Evolutionary conservation across 2,888 invertebrate species (phyloP), one percentile per base, ranked within the genome.

Genomic region (Mermis nigrescens): DNA sequence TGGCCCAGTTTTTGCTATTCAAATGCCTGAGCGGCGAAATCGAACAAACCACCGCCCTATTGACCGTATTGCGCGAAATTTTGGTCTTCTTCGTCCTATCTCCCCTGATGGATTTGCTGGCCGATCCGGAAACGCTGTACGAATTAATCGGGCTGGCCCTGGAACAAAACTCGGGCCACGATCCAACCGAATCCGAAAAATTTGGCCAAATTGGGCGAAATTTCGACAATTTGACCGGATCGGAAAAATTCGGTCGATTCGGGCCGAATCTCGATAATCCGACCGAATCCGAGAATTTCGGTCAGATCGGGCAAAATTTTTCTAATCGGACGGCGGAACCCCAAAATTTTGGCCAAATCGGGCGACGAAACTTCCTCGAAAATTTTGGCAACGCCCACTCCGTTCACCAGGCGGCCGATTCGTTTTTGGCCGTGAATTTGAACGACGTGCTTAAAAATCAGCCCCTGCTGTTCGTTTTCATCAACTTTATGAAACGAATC

Each of bases 61-160:
- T 38, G 38, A 48, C 51, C 12, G 7, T 48, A 12, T 24, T 48
- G 15, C 12, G 51, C 7, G 69, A 70, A 64, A 59, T 71, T 45
- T 38, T 70, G 7, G 62, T 66, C 22, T 67, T 67, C 48, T 62
- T 65, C 2, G 59, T 69, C 3, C 62, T 70, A 4, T 56, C 67
- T 28, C 70, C 70, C 15, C 54, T 65, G 3, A 59, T 71, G 31
- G 70, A 70, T 54, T 57, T 68, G 53, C 55, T 68, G 28, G 64
- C 70, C 2, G 68, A 70, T 59, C 70, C 70, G 7, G 69, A 69
- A 57, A 68, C 66, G 1, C 62, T 70, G 51, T 70, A 70, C 57
- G 61, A 64, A 24, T 65, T 71, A 46, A 60, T 69, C 2, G n/a
- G n/a, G n/a, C n/a, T n/a, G n/a, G n/a, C n/a, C n/a, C n/a, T n/a